Base-by-base conservation (phyloP, 2,797 vertebrate genomes). In the Neopelma chrysocephalum region DNA sequence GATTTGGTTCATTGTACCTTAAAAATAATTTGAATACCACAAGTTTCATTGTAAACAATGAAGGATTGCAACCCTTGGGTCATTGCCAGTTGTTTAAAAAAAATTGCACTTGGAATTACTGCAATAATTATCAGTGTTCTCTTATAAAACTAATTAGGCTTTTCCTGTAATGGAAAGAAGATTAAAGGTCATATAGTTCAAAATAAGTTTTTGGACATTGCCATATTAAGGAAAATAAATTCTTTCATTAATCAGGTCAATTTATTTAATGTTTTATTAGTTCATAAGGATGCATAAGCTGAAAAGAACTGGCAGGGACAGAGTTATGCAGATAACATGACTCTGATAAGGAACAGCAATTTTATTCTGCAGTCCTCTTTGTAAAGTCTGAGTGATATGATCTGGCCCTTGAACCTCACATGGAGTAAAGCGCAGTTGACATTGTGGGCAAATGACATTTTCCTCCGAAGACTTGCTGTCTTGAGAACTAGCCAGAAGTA, bases 131-230 rank as follows among this genome's bases (percentile, higher is more conserved):
- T 91, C 92, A 83, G 68, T 89, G 91, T 94, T 95, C 87, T 69
- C 79, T 92, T 93, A 89, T 78, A 93, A 95, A 95, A 92, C 90
- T 94, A 97, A 96, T 89, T 93, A 93, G 71, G 82, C 79, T 94
- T 97, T 96, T 96, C 94, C 94, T 93, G 94, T 86, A 87, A 50
- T 92, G 91, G 71, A 93, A 96, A 89, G 56, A 89, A 91, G 84
- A 93, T 96, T 94, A 96, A 92, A 95, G 89, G 96, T 95, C 82
- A 65, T 75, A 50, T 31, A 92, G 78, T 94, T 94, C 87, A 91
- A 87, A 94, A 75, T 78, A 88, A 80, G 54, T 42, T 93, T 93
- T 91, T 69, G 68, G 36, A 68, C 34, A 21, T 64, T 87, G 60
- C 38, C 56, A 80, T 66, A 84, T 84, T 60, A 90, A 92, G 68